Conservation (phyloP, 2,113 vertebrate genomes). For the Scomber scombrus region DNA sequence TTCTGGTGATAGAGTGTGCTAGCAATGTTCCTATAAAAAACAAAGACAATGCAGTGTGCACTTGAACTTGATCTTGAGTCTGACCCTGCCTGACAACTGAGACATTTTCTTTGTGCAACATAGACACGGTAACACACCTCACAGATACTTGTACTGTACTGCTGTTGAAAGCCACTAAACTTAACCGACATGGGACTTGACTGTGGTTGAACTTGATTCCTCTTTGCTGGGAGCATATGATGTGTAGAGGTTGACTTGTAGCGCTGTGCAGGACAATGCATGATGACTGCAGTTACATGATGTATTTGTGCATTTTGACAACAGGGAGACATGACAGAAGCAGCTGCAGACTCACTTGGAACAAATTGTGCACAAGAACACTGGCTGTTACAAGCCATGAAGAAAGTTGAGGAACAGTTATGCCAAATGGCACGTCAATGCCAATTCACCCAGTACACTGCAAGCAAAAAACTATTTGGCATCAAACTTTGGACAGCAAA, state of each 20-base stretch:
- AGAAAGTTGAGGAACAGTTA: conserved; percentile 22
- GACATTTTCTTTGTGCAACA: too few species aligned
- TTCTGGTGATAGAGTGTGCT: background rate
- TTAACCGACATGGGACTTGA: background rate
- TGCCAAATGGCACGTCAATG: conserved; percentile 15
- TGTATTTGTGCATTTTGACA: background rate
- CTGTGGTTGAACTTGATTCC: background rate
- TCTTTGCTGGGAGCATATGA: background rate
- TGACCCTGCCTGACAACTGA: too few species aligned
- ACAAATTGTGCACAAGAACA: conserved; percentile 17
- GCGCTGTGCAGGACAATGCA: background rate
- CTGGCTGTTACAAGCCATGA: background rate
- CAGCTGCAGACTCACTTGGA: conserved; percentile 14
- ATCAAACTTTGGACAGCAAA: conserved; percentile 26
- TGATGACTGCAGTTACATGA: background rate
- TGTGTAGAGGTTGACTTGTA: background rate
- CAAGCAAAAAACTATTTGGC: conserved; percentile 17
- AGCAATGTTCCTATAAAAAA: background rate
- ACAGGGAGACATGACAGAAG: background rate
- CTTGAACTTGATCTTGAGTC: background rate
- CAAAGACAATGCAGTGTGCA: background rate
- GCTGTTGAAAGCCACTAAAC: background rate
- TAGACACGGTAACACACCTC: background rate
- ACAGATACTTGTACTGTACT: background rate
- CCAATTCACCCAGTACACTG: conserved; percentile 6